Percentiles rank a stretch among this genome's conserved stretches.
Evolutionary conservation across 1,140 invertebrate genomes (phyloP).

Genomic region (Drosophila yakuba): DNA sequence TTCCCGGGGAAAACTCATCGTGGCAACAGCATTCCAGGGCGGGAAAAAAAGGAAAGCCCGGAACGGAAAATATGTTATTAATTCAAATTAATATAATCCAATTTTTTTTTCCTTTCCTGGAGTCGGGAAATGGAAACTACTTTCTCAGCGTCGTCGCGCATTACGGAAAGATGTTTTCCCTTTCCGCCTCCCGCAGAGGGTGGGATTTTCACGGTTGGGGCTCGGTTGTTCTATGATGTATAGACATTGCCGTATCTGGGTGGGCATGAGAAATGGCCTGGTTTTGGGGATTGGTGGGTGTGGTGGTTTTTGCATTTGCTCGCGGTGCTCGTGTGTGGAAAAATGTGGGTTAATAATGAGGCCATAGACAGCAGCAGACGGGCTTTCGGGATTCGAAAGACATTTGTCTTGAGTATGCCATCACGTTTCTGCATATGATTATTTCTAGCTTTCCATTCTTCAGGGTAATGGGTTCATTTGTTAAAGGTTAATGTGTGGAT

Average conservation of each 20-base stretch:
- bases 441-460: neutral
- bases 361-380: conserved; percentile 22
- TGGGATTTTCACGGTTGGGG: conserved; percentile 5
- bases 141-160: conserved; percentile 56
- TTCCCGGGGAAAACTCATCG: conserved; percentile 25
- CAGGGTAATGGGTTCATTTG: conserved; percentile 1
- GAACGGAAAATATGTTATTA: conserved; percentile 81
- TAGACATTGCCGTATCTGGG: conserved; percentile 62
- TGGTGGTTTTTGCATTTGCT: conserved; percentile 44
- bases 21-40: conserved; percentile 57
- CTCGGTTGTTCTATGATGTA: conserved; percentile 47
- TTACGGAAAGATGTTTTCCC: conserved; percentile 61
- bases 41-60: conserved; percentile 19
- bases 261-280: conserved; percentile 31
- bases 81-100: conserved; percentile 82
- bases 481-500: conserved; percentile 5
- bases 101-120: conserved; percentile 40
- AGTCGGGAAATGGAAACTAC: conserved; percentile 68
- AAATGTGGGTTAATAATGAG: conserved; percentile 47
- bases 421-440: conserved; percentile 11
- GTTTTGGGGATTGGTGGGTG: conserved; percentile 14
- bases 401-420: conserved; percentile 31
- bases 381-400: conserved; percentile 21
- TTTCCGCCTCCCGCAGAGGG: conserved; percentile 23
- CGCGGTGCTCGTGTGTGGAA: conserved; percentile 5